Percentiles rank a stretch among this genome's conserved stretches.
phyloP scores from a whole-genome alignment of 2,888 invertebrate genomes.

The Nymphalis urticae region DNA sequence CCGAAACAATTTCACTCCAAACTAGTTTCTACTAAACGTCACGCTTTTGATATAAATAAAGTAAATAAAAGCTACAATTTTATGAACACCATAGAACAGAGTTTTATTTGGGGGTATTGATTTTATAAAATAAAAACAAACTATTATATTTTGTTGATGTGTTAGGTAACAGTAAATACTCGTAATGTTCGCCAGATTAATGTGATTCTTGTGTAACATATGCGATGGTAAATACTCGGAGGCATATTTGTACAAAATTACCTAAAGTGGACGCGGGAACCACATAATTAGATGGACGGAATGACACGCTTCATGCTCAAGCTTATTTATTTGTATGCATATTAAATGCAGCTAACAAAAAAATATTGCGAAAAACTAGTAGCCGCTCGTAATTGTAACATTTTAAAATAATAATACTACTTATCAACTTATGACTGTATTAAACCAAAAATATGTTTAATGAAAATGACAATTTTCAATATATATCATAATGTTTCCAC shows the following conservation, averaged over 20 bases:
- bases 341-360: constrained; percentile 4
- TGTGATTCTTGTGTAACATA: background rate
- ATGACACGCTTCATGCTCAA: background rate
- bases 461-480: too few relatives aligned
- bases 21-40: too few relatives aligned
- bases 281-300: constrained; percentile 18
- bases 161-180: background rate
- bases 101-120: too few relatives aligned
- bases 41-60: too few relatives aligned
- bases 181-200: background rate
- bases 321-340: constrained; percentile 5
- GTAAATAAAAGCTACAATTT: too few relatives aligned
- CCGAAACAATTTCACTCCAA: too few relatives aligned
- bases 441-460: too few relatives aligned
- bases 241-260: constrained; percentile 15
- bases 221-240: constrained; percentile 1
- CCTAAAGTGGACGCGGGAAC: constrained; percentile 21
- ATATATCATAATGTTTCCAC: too few relatives aligned
- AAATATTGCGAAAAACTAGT: background rate
- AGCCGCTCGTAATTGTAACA: background rate
- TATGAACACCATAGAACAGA: too few relatives aligned
- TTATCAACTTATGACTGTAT: too few relatives aligned
- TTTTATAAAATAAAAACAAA: too few relatives aligned
- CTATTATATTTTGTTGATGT: background rate
- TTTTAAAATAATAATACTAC: background rate